Percentiles rank a stretch among this genome's conserved stretches.
Conservation (phyloP, 2,113 vertebrate genomes). For the Lophura nycthemera region DNA sequence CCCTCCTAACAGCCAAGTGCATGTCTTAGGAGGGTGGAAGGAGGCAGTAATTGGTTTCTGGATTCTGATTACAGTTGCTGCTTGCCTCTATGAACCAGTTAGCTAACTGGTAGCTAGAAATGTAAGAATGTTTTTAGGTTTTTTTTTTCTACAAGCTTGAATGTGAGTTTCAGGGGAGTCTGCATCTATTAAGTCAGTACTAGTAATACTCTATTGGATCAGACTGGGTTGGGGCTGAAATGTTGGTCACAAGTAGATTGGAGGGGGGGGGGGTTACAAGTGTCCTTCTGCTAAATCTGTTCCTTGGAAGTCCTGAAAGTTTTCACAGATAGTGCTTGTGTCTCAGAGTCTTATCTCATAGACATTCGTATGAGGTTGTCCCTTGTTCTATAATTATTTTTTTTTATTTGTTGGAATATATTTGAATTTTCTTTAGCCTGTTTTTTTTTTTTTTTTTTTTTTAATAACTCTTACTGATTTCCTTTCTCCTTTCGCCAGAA, state of each 20-base stretch:
- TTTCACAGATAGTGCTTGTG: background rate
- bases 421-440: background rate
- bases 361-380: background rate
- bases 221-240: background rate
- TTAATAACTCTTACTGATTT: background rate
- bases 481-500: background rate
- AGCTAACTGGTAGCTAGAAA: background rate
- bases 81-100: background rate
- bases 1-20: background rate
- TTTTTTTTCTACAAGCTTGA: background rate
- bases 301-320: background rate
- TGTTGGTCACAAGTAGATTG: background rate
- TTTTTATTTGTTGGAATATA: background rate
- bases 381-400: background rate
- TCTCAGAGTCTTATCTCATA: background rate
- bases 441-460: background rate
- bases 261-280: fast-evolving
- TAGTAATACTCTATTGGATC: background rate
- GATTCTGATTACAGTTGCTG: background rate
- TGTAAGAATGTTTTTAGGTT: background rate
- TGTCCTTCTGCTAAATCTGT: background rate
- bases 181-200: background rate
- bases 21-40: background rate
- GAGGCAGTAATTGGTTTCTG: background rate
- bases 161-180: background rate